A percentile compares a stretch with the other conserved stretches of the same genome.
These are phyloP conservation scores for Ciona savignyi DNA, from an alignment of 23 tunicate species.

Conservation along the genomic window DNA sequence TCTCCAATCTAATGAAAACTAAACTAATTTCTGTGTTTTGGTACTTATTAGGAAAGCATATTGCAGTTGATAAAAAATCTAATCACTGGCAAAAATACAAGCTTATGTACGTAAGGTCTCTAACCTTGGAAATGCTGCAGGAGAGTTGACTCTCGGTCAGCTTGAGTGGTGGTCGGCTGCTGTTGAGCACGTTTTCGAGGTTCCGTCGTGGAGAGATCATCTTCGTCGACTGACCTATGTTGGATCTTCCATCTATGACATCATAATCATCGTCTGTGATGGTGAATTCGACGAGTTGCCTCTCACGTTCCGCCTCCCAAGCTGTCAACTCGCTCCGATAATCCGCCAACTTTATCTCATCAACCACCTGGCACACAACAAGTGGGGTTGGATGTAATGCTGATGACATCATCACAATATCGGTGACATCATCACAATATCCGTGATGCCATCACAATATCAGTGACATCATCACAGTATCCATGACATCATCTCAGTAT, in stretches of 20 bases:
- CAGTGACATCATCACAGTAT: no score
- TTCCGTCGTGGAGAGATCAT: constrained; percentile 41
- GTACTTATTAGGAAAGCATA: no score
- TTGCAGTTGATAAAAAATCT: no score
- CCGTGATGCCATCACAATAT: no score
- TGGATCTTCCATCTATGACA: constrained; percentile 4
- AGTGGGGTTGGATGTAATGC: no score
- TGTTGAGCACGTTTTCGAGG: constrained; percentile 68
- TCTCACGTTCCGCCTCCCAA: constrained; percentile 65
- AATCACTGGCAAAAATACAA: no score
- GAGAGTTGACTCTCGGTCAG: constrained; percentile 35
- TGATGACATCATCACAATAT: no score
- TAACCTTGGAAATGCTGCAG: neutral
- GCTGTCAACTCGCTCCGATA: constrained; percentile 50
- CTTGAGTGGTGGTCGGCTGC: constrained; percentile 20
- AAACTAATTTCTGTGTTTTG: no score
- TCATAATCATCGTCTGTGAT: constrained; percentile 43
- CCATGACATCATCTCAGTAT: no score
- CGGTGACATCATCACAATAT: no score
- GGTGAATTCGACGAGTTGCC: constrained; percentile 61
- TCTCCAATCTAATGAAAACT: no score
- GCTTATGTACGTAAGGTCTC: no score
- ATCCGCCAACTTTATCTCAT: constrained; percentile 53
- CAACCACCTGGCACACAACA: constrained; percentile 51
- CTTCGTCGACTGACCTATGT: neutral